phyloP scores from a whole-genome alignment of 1,140 invertebrate genomes.

The Physella acuta region DNA sequence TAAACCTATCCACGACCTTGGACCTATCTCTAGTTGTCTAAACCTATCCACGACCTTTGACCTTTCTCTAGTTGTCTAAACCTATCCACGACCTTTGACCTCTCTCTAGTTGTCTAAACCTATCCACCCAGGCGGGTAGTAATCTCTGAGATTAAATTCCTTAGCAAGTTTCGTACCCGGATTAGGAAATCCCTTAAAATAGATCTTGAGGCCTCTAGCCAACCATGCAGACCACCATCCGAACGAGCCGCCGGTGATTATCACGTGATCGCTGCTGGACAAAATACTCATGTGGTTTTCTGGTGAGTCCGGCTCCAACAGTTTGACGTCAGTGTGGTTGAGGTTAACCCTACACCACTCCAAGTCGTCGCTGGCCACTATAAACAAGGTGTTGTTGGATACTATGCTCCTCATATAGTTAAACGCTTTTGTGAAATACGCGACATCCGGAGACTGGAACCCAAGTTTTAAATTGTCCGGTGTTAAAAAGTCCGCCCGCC shows the following conservation, averaged over 20 bases:
- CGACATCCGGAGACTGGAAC: slow-evolving; percentile 31
- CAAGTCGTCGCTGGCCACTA: slow-evolving; percentile 42
- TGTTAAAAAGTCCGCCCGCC: slow-evolving; percentile 38
- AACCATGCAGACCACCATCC: slow-evolving; percentile 2
- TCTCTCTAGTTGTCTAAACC: slow-evolving; percentile 31
- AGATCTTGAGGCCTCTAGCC: slow-evolving; percentile 44
- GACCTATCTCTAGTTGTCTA: too few relatives aligned
- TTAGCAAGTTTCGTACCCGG: slow-evolving; percentile 26
- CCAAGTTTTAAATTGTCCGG: slow-evolving; percentile 20
- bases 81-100: too few relatives aligned
- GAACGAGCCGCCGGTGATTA: background rate
- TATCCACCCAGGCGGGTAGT: slow-evolving; percentile 40
- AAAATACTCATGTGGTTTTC: background rate
- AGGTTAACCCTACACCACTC: slow-evolving; percentile 36
- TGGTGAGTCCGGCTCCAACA: background rate
- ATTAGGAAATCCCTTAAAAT: slow-evolving; percentile 37
- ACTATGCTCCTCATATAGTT: slow-evolving; percentile 30
- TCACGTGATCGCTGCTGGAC: slow-evolving; percentile 8
- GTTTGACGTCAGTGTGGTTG: slow-evolving; percentile 19
- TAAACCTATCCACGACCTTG: too few relatives aligned
- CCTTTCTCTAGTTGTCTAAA: too few relatives aligned
- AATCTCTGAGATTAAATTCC: slow-evolving; percentile 32
- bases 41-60: too few relatives aligned
- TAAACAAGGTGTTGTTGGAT: slow-evolving; percentile 31
- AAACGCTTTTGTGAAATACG: slow-evolving; percentile 36